phyloP scores from a whole-genome alignment of 1,140 invertebrate species.

The Dysdera silvatica region DNA sequence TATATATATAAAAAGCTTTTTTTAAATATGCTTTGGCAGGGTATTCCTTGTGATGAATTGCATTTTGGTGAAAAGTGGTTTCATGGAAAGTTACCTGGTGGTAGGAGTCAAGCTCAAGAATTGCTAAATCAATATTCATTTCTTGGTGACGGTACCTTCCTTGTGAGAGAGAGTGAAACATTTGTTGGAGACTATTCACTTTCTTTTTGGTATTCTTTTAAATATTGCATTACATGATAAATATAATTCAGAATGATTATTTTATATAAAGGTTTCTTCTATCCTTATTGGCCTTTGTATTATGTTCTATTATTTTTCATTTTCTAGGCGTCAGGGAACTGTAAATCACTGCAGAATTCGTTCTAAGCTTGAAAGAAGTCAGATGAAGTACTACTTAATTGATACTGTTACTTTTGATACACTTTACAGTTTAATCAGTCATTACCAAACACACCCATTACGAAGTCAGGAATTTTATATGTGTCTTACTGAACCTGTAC shows the following conservation, averaged over 20 bases:
- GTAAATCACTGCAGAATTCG: constrained; percentile 90
- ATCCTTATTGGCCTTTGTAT: neutral
- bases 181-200: constrained; percentile 94
- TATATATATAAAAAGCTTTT: too few species aligned
- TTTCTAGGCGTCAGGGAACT: constrained; percentile 62
- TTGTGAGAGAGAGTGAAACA: constrained; percentile 88
- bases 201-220: constrained; percentile 66
- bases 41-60: constrained; percentile 60
- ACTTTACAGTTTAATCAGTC: constrained; percentile 81
- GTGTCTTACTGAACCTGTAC: constrained; percentile 78
- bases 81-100: constrained; percentile 73
- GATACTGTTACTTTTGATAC: constrained; percentile 85
- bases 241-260: neutral
- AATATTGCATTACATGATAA: neutral
- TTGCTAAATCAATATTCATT: constrained; percentile 67
- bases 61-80: constrained; percentile 96
- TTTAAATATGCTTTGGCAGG: too few species aligned
- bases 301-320: neutral
- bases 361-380: constrained; percentile 73
- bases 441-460: constrained; percentile 78
- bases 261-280: too few species aligned
- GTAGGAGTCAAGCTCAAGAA: constrained; percentile 65
- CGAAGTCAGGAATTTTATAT: constrained; percentile 82
- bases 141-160: constrained; percentile 88
- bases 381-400: constrained; percentile 84